Conservation (phyloP, 2,888 invertebrate species). For the Scaptomyza flava region DNA sequence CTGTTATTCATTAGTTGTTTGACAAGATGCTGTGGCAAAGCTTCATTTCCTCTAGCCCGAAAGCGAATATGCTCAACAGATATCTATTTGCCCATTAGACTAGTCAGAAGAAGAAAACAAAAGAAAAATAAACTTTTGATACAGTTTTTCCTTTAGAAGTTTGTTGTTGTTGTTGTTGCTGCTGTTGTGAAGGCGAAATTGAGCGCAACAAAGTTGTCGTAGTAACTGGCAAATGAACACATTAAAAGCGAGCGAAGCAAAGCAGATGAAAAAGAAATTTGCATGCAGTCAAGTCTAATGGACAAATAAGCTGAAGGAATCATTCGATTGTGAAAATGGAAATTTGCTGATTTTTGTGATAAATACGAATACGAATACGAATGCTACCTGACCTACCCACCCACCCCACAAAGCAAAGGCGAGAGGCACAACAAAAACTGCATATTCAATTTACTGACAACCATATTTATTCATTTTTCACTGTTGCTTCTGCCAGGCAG, state of each 20-base stretch:
- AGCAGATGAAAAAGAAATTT: conserved; percentile 33
- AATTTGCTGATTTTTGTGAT: conserved; percentile 64
- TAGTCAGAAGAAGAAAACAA: conserved; percentile 43
- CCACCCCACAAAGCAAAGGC: too few species aligned
- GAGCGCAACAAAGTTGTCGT: conserved; percentile 38
- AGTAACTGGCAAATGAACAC: conserved; percentile 46
- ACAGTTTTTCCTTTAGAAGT: conserved; percentile 5
- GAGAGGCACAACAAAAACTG: conserved; percentile 10
- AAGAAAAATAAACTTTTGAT: conserved; percentile 14
- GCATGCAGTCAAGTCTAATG: conserved; percentile 63
- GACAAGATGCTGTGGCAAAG: conserved; percentile 15
- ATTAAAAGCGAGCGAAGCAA: background rate
- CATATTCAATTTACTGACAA: conserved; percentile 43
- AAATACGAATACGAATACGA: conserved; percentile 27
- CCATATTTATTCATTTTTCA: conserved; percentile 22
- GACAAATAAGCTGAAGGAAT: conserved; percentile 51
- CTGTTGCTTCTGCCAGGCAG: background rate
- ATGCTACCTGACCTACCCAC: too few species aligned
- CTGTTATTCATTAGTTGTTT: conserved; percentile 33
- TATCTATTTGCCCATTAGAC: conserved; percentile 58
- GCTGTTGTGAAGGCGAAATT: conserved; percentile 43
- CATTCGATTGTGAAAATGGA: conserved; percentile 68
- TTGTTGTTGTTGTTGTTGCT: conserved; percentile 1
- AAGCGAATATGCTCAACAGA: conserved; percentile 49
- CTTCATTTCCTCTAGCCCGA: conserved; percentile 47